phyloP scores from a whole-genome alignment of 2,888 invertebrate species.

The Graphium colonna region DNA sequence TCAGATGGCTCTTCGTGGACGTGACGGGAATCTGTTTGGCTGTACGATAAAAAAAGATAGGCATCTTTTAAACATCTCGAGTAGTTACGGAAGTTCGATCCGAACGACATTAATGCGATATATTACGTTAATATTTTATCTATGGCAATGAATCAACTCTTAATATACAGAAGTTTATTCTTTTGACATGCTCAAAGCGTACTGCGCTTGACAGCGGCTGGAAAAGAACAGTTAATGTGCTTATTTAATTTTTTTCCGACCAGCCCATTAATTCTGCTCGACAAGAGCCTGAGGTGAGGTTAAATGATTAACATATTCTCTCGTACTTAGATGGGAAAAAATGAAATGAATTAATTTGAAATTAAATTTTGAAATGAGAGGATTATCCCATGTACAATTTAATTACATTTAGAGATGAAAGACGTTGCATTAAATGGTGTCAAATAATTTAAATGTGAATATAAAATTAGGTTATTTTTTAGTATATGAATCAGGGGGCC shows the following conservation, averaged over 20 bases:
- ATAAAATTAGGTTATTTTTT: too few relatives aligned
- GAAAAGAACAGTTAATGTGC: background rate
- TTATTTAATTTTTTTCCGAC: background rate
- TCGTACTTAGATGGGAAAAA: background rate
- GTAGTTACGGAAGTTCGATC: constrained; percentile 28
- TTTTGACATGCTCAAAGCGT: background rate
- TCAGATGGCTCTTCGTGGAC: constrained; percentile 53
- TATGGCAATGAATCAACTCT: constrained; percentile 1
- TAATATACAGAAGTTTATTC: background rate
- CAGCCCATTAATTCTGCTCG: background rate
- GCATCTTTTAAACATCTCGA: constrained; percentile 16
- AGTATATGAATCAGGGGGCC: too few relatives aligned
- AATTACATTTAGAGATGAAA: too few relatives aligned
- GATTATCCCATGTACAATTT: too few relatives aligned
- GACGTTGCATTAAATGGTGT: too few relatives aligned
- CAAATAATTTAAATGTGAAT: too few relatives aligned
- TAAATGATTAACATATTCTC: constrained; percentile 1
- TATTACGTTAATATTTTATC: constrained; percentile 13
- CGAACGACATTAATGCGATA: constrained; percentile 14
- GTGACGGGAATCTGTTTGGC: constrained; percentile 58
- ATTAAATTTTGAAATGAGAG: background rate
- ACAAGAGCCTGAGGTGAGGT: background rate
- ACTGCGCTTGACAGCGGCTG: background rate
- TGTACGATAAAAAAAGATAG: constrained; percentile 20
- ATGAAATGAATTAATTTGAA: constrained; percentile 7